Evolutionary conservation across 2,113 vertebrate species (phyloP).

Genomic region (Proteles cristata): DNA sequence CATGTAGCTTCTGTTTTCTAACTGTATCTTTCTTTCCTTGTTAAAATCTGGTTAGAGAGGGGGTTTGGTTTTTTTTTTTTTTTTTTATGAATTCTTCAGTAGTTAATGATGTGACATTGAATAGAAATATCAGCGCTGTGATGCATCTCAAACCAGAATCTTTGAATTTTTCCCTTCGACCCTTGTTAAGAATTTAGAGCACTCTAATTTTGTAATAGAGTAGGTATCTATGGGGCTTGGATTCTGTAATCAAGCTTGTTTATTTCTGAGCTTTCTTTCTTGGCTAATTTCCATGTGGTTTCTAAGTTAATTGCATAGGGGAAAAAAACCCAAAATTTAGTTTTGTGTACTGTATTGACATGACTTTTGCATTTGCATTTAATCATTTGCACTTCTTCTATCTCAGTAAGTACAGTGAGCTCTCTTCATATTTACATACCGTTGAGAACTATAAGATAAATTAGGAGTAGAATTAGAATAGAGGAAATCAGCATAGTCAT

Average conservation of each 20-base stretch:
- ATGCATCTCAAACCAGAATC: background rate
- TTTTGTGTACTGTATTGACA: constrained; percentile 27
- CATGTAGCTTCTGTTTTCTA: background rate
- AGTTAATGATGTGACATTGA: background rate
- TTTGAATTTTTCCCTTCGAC: background rate
- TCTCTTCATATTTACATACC: constrained; percentile 57
- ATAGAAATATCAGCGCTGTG: constrained; percentile 8
- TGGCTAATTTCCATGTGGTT: constrained; percentile 58
- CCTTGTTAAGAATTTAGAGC: constrained; percentile 41
- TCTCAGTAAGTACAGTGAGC: constrained; percentile 27
- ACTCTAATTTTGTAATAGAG: constrained; percentile 45
- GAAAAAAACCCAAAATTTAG: background rate
- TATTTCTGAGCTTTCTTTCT: constrained; percentile 53
- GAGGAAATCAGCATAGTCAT: constrained; percentile 14
- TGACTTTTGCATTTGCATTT: constrained; percentile 57
- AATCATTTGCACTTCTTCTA: constrained; percentile 45
- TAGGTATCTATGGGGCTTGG: constrained; percentile 21
- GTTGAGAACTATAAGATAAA: constrained; percentile 51
- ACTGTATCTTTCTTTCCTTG: constrained; percentile 2
- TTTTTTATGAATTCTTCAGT: constrained; percentile 7
- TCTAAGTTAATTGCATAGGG: constrained; percentile 64
- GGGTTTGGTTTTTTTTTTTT: background rate
- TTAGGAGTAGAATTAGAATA: constrained; percentile 28
- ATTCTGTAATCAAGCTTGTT: constrained; percentile 65
- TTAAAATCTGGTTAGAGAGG: constrained; percentile 1